Evolutionary conservation across 2,888 invertebrate species (phyloP), one percentile per base, ranked within the genome.

Genomic region (Salticus scenicus): DNA sequence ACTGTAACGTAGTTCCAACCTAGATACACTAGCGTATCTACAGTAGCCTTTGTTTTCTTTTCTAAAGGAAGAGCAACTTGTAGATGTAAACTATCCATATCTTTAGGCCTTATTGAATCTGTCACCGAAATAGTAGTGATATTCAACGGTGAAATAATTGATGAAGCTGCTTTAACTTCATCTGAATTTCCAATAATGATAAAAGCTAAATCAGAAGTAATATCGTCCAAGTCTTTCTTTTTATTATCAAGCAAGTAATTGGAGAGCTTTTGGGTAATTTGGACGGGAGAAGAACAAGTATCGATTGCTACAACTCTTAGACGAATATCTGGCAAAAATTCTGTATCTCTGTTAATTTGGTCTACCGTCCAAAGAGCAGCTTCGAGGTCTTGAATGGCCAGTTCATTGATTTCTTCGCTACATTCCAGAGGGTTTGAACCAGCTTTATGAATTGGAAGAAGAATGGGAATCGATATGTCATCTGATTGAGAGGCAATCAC

Each of bases 1-100:
- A 91, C 89, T 4, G 90, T 90, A 17, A 92, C 90, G 82, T 90
- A 91, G 27, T 90, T 89, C 92, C 92, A 92, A 1, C 90, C 89
- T 27, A 92, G 88, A 72, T 90, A 89, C 20, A 89, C 87, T 72
- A 92, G 85, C 0, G 91, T 90, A 71, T 90, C 89, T 7, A 90
- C 89, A 47, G 91, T 89, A 2, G 91, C 90, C 89, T 91, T 88
- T 5, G 89, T 89, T 63, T 89, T 87, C 63, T 88, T 87, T 64
- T 89, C 88, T 8, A 89, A 74, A 7, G 90, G 89, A 0, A 89
- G 87, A 28, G 89, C 89, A 80, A 90, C 89, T 87, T 90, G 89
- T 0, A 89, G 82, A 51, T 87, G 87, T 37, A 87, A 87, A 33
- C 88, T 88, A 8, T 85, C 88, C 27, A 89, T 89, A 73, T 89